Percentiles rank a stretch among this genome's conserved stretches.
These are phyloP conservation scores for Nyctalus aviator DNA, from an alignment of 2,797 vertebrate species.

Conservation along the genomic window DNA sequence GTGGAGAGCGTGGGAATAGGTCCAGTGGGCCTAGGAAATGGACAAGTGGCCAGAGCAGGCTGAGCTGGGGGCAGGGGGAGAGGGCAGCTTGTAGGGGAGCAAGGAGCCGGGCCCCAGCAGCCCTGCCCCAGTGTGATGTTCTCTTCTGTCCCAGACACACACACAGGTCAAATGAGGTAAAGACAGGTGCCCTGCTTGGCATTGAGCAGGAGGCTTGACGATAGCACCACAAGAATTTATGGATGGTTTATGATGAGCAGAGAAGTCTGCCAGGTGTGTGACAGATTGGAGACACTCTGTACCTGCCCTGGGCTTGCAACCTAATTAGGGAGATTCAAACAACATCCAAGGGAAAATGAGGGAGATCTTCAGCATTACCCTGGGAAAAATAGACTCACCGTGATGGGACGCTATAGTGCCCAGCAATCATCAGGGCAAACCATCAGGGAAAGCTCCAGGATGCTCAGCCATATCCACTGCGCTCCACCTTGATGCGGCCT, in stretches of 20 bases:
- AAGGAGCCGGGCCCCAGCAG: not conserved
- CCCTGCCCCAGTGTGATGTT: not conserved
- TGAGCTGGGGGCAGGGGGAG: not conserved
- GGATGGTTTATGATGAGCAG: not conserved
- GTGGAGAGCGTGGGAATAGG: not conserved
- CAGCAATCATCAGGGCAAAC: not conserved
- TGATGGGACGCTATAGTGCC: too few species aligned
- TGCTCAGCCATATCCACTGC: accelerated
- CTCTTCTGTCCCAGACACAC: not conserved
- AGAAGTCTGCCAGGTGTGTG: not conserved
- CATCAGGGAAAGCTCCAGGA: not conserved
- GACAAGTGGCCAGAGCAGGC: not conserved
- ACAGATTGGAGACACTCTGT: not conserved
- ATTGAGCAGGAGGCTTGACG: not conserved
- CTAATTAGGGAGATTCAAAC: not conserved
- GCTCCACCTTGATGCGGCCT: accelerated
- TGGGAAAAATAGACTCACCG: accelerated
- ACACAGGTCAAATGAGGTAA: not conserved
- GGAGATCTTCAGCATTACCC: accelerated
- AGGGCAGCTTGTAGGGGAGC: not conserved
- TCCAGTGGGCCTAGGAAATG: not conserved
- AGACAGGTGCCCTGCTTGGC: not conserved
- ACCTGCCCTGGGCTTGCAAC: not conserved
- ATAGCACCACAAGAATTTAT: not conserved
- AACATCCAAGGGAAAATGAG: not conserved